Base-by-base conservation (phyloP, 2,888 invertebrate genomes). In the Branchellion lobata region DNA sequence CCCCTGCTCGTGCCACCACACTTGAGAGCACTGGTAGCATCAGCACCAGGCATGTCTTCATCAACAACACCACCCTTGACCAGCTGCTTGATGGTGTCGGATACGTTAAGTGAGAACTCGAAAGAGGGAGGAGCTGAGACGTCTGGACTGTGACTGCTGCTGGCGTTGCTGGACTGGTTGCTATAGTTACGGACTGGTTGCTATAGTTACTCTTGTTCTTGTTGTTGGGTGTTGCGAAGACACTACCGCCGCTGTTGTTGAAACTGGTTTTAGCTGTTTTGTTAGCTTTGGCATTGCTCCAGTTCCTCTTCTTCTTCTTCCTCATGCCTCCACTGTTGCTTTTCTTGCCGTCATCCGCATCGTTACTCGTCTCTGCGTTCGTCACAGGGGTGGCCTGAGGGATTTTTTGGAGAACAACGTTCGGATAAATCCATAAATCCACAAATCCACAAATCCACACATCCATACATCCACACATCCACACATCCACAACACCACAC, bases 1-100 rank as follows among this genome's bases (percentile, higher is more conserved):
- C 14, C 29, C 75, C 47, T 78, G 5, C 69, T 29, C 72, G 71
- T 34, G 29, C 69, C 24, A n/a, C 24, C 61, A 24, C 61, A 24
- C n/a, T 24, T 57, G 61, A 57, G 14, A 5, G 61, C 24, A 24
- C 3, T n/a, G n/a, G 61, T 5, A 57, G 8, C 24, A 24, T 57
- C 24, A 24, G 24, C 24, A 57, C 21, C 61, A 57, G 14, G n/a
- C n/a, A 5, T 57, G 61, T 3, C 24, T 57, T 57, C 61, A 57
- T 24, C 24, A 57, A 14, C 61, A 57, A n/a, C 61, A 24, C 61
- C 61, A 57, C 61, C 24, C 21, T n/a, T 24, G n/a, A 57, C 61
- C 61, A 57, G 21, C 21, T 57, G 61, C 21, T 57, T 57, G 24
- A 57, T 57, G 61, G 61, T 18, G 61, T 57, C 24, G 8, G 61